Evolutionary conservation across 1,140 invertebrate species (phyloP).

Genomic region (Semibalanus balanoides): DNA sequence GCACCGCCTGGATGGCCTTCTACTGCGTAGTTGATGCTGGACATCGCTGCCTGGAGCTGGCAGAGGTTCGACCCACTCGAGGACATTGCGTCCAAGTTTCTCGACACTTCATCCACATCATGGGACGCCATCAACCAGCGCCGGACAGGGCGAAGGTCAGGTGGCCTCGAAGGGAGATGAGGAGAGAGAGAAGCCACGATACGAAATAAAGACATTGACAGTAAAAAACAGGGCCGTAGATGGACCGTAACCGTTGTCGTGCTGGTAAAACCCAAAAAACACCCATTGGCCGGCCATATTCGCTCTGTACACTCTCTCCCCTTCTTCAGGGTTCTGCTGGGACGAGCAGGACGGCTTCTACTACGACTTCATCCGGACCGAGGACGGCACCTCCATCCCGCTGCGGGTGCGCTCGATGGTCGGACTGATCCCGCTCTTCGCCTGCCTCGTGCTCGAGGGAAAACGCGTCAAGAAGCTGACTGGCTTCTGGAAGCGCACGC

Average conservation of each 20-base stretch:
- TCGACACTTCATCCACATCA: slow-evolving; percentile 33
- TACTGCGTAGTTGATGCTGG: slow-evolving; percentile 31
- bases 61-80: slow-evolving; percentile 28
- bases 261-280: no score
- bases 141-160: slow-evolving; percentile 21
- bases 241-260: no score
- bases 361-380: slow-evolving; percentile 29
- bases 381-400: slow-evolving; percentile 21
- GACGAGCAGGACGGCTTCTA: slow-evolving; percentile 34
- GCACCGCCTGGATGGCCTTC: slow-evolving; percentile 35
- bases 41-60: slow-evolving; percentile 31
- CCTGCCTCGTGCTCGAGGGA: slow-evolving; percentile 28
- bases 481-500: slow-evolving; percentile 28
- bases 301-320: background rate
- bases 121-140: slow-evolving; percentile 31
- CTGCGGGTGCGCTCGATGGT: slow-evolving; percentile 32
- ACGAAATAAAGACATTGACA: no score
- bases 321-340: slow-evolving; percentile 30
- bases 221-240: no score
- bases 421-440: slow-evolving; percentile 32
- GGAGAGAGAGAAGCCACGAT: background rate
- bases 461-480: slow-evolving; percentile 24
- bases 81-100: slow-evolving; percentile 34
- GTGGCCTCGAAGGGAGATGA: slow-evolving; percentile 10
- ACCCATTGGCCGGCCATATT: no score